Evolutionary conservation across 2,888 invertebrate genomes (phyloP), one percentile per base, ranked within the genome.

Genomic region (Tortrix viridana): DNA sequence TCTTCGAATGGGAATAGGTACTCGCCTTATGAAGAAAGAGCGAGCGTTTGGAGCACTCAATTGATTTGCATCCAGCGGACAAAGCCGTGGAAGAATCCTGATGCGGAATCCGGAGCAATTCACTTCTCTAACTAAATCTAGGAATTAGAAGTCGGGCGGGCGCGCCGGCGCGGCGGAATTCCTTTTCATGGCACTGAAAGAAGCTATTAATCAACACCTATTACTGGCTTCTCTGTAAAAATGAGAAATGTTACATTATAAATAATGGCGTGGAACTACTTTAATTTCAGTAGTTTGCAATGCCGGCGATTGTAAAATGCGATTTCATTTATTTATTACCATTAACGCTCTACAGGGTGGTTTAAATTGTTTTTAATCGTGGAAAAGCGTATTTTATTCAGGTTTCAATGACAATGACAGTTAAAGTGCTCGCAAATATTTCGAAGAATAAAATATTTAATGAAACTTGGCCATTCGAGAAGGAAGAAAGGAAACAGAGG

Each of bases 31-130:
- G 76, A 81, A 79, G 71, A 71, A 61, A 60, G 71, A 69, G 69
- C 70, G 65, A 67, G 67, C 63, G 47, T 58, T 63, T 58, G 63
- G 22, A 75, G 77, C 75, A 75, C 80, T 80, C 82, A 82, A 86
- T 87, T 84, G 85, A 87, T 88, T 85, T 87, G 85, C 85, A 86
- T 87, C 82, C 71, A 72, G 77, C 77, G 82, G 77, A 79, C 77
- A 81, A 85, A 85, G 83, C 80, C 73, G 69, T 71, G 73, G 75
- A 61, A 74, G 76, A 80, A 56, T 65, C 60, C 54, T 62, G 65
- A 60, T 41, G 49, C 43, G 69, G 84, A 84, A 86, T 85, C 75
- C 76, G 69, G 73, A 74, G 84, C 82, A 80, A 83, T 84, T 81
- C 79, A 79, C 76, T 76, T 73, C 77, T 76, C 74, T 65, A 78